A percentile compares a stretch with the other conserved stretches of the same genome.
Evolutionary conservation across 2,888 invertebrate species (phyloP).

Genomic region (Hypomecis punctinalis): DNA sequence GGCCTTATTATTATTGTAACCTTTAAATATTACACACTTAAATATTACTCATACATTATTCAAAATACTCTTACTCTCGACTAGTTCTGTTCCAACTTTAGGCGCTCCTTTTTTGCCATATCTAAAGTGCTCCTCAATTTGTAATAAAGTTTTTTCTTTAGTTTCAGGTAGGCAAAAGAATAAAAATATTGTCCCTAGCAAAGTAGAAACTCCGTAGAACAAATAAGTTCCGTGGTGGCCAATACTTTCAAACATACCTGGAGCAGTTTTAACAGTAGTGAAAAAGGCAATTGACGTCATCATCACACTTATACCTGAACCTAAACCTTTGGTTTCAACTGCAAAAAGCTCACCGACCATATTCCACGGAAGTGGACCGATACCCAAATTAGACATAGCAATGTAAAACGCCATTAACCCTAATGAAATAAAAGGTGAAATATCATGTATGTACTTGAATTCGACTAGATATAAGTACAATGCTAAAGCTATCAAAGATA

Average conservation of each 20-base stretch:
- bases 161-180: slow-evolving; percentile 88
- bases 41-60: slow-evolving; percentile 27
- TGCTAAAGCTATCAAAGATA: slow-evolving; percentile 84
- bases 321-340: slow-evolving; percentile 87
- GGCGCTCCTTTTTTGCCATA: slow-evolving; percentile 55
- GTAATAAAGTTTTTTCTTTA: slow-evolving; percentile 86
- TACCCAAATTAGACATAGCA: slow-evolving; percentile 85
- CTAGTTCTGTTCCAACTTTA: slow-evolving; percentile 36
- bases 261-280: slow-evolving; percentile 88
- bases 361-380: slow-evolving; percentile 89
- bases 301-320: slow-evolving; percentile 88
- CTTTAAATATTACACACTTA: background rate
- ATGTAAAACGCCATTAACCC: slow-evolving; percentile 85
- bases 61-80: slow-evolving; percentile 47
- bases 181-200: slow-evolving; percentile 85
- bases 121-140: slow-evolving; percentile 87
- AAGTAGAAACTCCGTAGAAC: slow-evolving; percentile 86
- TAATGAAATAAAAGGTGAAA: slow-evolving; percentile 73
- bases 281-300: slow-evolving; percentile 88
- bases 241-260: slow-evolving; percentile 83
- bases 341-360: slow-evolving; percentile 91
- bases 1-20: slow-evolving; percentile 6
- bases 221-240: slow-evolving; percentile 86
- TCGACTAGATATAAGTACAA: slow-evolving; percentile 73
- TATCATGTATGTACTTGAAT: slow-evolving; percentile 53